These are phyloP conservation scores for Betta splendens DNA, from an alignment of 2,797 vertebrate genomes.

Conservation along the genomic window DNA sequence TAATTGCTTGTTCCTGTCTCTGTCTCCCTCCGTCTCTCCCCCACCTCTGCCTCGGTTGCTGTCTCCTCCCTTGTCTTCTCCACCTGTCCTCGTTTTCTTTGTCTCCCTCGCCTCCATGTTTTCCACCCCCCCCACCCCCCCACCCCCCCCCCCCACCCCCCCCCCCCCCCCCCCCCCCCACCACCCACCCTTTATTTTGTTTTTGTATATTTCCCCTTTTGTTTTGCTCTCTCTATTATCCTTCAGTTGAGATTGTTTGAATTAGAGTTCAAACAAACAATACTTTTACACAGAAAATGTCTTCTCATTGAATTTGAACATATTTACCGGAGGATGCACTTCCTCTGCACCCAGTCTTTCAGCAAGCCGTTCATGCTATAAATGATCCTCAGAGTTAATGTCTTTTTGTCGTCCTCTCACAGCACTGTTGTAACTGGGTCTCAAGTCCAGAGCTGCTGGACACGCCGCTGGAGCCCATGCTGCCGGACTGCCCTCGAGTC, in stretches of 20 bases:
- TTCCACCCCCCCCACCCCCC: not conserved
- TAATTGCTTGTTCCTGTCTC: conserved; percentile 83
- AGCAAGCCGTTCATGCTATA: no score
- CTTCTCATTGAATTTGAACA: not conserved
- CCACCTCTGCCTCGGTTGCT: conserved; percentile 27
- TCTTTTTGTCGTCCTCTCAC: conserved; percentile 40
- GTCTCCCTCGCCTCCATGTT: conserved; percentile 16
- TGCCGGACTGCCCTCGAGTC: conserved; percentile 93
- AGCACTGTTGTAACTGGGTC: conserved; percentile 98
- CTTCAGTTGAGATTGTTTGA: conserved; percentile 15
- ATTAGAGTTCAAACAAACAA: not conserved
- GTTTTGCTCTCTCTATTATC: not conserved
- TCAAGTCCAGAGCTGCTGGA: conserved; percentile 94
- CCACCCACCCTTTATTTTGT: conserved; percentile 19
- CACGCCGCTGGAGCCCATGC: conserved; percentile 91
- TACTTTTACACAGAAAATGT: conserved; percentile 1
- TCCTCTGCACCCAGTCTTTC: not conserved
- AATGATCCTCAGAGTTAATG: not conserved
- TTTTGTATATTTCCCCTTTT: conserved; percentile 4
- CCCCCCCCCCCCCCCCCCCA: no score
- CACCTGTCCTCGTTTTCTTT: conserved; percentile 46
- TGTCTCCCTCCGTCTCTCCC: conserved; percentile 31
- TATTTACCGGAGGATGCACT: conserved; percentile 5
- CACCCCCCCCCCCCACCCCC: no score
- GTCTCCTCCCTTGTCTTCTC: conserved; percentile 28